These are phyloP conservation scores for Leptobrachium ailaonicum DNA, from an alignment of 2,113 vertebrate species.

Conservation along the genomic window DNA sequence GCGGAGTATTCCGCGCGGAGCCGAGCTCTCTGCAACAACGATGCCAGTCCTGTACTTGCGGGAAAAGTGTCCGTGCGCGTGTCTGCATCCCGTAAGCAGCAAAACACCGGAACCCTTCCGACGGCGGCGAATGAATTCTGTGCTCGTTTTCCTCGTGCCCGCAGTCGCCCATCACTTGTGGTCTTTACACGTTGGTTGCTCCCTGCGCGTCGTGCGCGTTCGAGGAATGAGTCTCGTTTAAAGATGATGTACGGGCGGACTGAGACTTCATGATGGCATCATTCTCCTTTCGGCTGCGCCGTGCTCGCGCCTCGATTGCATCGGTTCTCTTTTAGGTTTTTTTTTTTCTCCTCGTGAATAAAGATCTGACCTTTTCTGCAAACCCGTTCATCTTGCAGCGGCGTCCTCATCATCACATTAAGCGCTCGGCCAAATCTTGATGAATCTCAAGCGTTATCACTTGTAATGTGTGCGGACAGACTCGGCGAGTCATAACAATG, in stretches of 20 bases:
- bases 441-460: neutral
- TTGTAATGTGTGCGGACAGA: too few relatives aligned
- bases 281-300: neutral
- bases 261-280: neutral
- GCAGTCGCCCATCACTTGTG: neutral
- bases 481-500: too few relatives aligned
- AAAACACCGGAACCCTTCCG: neutral
- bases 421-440: neutral
- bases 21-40: slow-evolving; percentile 55
- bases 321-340: neutral
- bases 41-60: slow-evolving; percentile 63
- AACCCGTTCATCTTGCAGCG: neutral
- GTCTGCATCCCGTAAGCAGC: slow-evolving; percentile 15
- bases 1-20: slow-evolving; percentile 61
- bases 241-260: slow-evolving; percentile 29
- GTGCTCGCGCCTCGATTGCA: neutral
- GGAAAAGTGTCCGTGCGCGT: slow-evolving; percentile 53
- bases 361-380: neutral
- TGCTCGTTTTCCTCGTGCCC: neutral
- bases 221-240: neutral
- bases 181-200: neutral
- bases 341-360: neutral
- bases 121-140: neutral
- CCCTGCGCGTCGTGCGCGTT: neutral
- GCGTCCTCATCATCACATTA: neutral